Base-by-base conservation (phyloP, 2,888 invertebrate species). In the Pollenia amentaria region DNA sequence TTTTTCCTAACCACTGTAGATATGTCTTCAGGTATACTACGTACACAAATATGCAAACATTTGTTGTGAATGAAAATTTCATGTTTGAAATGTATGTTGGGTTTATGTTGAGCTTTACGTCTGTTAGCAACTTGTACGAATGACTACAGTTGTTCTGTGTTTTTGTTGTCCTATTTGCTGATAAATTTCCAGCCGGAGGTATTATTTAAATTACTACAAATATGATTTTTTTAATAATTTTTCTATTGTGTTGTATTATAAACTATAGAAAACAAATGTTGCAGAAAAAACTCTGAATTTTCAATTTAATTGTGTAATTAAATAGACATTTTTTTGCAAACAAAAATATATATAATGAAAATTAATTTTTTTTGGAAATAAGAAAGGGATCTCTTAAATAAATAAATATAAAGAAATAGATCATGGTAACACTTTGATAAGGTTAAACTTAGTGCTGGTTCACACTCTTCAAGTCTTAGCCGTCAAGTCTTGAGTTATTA, bases 161-260 rank as follows among this genome's bases (percentile, higher is more conserved):
- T 64, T 51, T 82, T 48, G 29, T 76, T 75, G 67, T 73, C 48
- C 81, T 62, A 69, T 82, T 69, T 76, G 21, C 75, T 67, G 67
- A 69, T 69, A 76, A 69, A 83, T 83, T 70, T 77, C 55, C 46
- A 77, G 77, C 83, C 77, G 29, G 44, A 77, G 77, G 83, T 55
- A 38, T 70, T 77, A 77, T 70, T 77, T 77, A 77, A 83, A 77
- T 77, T 77, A 77, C 83, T 77, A 72, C 64, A 83, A 83, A 83
- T 64, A 77, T 83, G 64, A 83, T 72, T 65, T 83, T 70, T 73
- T 64, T 60, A 64, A 73, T 40, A 46, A 2, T 46, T 29, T 77
- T 70, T 70, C 55, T 67, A 44, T 60, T 69, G 60, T 67, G 46
- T 65, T 51, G 18, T 4, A 46, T 73, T 70, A 40, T 16, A 69